Conservation (phyloP, 2,888 invertebrate species). For the Cephus runcator region DNA sequence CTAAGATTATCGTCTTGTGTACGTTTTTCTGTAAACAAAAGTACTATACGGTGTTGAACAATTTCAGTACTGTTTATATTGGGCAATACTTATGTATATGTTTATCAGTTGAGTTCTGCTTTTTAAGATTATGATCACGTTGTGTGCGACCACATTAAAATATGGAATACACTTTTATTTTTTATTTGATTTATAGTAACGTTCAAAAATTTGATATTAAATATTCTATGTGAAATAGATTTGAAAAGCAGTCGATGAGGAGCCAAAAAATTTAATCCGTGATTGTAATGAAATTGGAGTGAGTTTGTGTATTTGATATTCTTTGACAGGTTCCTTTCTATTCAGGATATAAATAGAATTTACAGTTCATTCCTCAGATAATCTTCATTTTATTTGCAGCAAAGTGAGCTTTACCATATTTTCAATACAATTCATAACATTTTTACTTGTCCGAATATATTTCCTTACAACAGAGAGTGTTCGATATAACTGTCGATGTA, state of each 20-base stretch:
- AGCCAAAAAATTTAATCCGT: background rate
- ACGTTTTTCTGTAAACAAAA: background rate
- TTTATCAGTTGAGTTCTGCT: background rate
- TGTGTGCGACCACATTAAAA: background rate
- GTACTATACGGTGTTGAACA: background rate
- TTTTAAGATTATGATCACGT: background rate
- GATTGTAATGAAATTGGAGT: too few species aligned
- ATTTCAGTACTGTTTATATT: background rate
- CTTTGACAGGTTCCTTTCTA: background rate
- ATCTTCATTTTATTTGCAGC: too few species aligned
- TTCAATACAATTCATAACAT: background rate
- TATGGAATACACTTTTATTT: conserved; percentile 7
- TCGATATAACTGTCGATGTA: background rate
- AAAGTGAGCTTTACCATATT: background rate
- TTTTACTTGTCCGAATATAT: background rate
- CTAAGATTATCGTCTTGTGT: background rate
- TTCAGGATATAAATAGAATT: too few species aligned
- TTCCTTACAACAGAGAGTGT: background rate
- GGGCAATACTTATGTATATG: background rate
- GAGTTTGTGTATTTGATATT: background rate
- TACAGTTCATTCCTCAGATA: too few species aligned
- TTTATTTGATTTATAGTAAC: background rate
- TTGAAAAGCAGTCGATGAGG: background rate
- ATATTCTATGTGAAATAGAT: too few species aligned
- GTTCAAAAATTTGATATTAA: too few species aligned